These are phyloP conservation scores for Drosophila melanosoma DNA, from an alignment of 2,888 invertebrate species.

Conservation along the genomic window DNA sequence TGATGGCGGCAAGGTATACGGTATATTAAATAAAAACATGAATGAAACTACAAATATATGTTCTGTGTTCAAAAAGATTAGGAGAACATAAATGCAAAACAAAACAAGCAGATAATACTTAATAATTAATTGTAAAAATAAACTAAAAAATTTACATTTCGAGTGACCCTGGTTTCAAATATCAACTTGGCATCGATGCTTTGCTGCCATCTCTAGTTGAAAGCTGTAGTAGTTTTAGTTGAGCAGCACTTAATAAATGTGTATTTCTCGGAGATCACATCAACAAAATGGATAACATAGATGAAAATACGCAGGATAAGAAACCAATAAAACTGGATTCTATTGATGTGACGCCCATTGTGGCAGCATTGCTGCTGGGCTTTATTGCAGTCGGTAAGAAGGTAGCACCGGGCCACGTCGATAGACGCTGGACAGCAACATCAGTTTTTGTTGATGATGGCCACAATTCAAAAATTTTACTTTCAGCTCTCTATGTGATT, in stretches of 20 bases:
- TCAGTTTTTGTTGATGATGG: conserved; percentile 19
- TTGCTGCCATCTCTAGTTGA: conserved; percentile 16
- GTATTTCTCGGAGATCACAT: conserved; percentile 2
- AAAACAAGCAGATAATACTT: background rate
- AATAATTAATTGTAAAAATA: background rate
- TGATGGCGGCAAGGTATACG: background rate
- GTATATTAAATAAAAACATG: background rate
- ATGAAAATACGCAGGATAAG: conserved; percentile 62
- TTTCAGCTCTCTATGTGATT: conserved; percentile 80
- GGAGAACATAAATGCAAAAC: background rate
- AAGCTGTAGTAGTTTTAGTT: conserved; percentile 45
- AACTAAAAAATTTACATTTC: background rate
- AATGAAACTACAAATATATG: background rate
- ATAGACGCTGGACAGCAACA: conserved; percentile 25
- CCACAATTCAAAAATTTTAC: background rate
- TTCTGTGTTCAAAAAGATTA: background rate
- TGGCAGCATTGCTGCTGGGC: conserved; percentile 78
- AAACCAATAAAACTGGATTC: conserved; percentile 71
- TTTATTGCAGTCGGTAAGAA: conserved; percentile 80
- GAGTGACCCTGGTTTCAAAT: background rate
- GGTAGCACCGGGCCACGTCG: conserved; percentile 50
- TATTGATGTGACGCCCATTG: conserved; percentile 74
- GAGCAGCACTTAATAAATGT: conserved; percentile 21
- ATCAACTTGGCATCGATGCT: background rate
- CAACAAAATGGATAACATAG: conserved; percentile 78